These are phyloP conservation scores for Heliconius himera DNA, from an alignment of 1,140 invertebrate species.

Conservation along the genomic window DNA sequence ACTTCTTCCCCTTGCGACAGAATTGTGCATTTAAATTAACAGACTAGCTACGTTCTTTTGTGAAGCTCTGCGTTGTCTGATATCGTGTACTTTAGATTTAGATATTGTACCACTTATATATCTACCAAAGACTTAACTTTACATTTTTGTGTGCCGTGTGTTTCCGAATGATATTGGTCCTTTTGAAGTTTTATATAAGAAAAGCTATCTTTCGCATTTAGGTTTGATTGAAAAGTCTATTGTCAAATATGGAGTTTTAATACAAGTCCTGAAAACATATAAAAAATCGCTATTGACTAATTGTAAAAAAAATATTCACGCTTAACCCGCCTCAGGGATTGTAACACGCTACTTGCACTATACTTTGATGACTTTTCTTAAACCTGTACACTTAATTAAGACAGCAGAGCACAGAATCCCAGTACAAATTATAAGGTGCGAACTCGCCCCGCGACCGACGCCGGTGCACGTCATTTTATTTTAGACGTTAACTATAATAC, in stretches of 20 bases:
- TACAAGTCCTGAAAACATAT: not conserved
- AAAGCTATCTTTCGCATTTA: not conserved
- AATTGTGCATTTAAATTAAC: slow-evolving; percentile 44
- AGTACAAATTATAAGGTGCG: slow-evolving; percentile 67
- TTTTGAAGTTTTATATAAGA: not conserved
- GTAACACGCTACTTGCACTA: slow-evolving; percentile 34
- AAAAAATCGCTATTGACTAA: not conserved
- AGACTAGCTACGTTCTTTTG: slow-evolving; percentile 39
- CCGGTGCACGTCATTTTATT: slow-evolving; percentile 64
- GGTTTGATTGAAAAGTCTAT: not conserved
- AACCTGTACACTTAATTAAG: slow-evolving; percentile 51
- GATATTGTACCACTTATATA: not conserved
- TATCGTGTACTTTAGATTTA: slow-evolving; percentile 41
- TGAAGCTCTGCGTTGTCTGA: slow-evolving; percentile 56
- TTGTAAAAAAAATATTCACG: slow-evolving; percentile 16
- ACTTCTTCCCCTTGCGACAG: slow-evolving; percentile 45
- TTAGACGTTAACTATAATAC: slow-evolving; percentile 73
- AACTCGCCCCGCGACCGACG: slow-evolving; percentile 34
- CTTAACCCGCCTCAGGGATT: slow-evolving; percentile 18
- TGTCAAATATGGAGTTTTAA: not conserved
- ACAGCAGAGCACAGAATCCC: slow-evolving; percentile 75
- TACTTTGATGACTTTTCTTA: slow-evolving; percentile 33
- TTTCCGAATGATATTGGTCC: not conserved
- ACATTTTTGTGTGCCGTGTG: slow-evolving; percentile 22
- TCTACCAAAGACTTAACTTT: slow-evolving; percentile 23